These are phyloP conservation scores for Erethizon dorsatum DNA, from an alignment of 2,797 vertebrate species.

Conservation along the genomic window DNA sequence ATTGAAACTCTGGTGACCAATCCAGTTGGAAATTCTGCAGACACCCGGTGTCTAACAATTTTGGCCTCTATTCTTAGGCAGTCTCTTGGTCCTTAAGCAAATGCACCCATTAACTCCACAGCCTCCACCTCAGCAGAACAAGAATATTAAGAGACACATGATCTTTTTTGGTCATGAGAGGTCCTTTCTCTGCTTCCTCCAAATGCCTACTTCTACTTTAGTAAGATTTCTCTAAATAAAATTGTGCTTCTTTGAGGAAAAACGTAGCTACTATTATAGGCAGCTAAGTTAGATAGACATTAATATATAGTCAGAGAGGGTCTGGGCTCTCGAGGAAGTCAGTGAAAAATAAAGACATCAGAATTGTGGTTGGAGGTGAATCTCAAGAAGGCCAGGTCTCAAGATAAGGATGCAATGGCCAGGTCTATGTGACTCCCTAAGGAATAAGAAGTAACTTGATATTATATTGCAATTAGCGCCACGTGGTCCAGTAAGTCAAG, in stretches of 20 bases:
- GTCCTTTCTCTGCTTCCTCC: background rate
- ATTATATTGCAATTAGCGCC: background rate
- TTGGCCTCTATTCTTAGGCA: background rate
- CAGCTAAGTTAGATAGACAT: background rate
- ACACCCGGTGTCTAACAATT: background rate
- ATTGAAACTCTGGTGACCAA: background rate
- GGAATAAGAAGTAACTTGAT: background rate
- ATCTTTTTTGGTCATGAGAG: background rate
- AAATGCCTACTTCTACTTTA: background rate
- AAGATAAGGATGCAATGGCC: background rate
- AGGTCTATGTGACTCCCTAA: background rate
- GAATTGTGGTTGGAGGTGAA: background rate
- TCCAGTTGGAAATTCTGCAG: background rate
- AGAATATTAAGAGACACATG: background rate
- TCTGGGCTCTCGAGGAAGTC: background rate
- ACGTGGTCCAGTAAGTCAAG: background rate
- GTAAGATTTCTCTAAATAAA: background rate
- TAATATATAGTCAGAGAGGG: background rate
- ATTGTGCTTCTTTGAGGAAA: background rate
- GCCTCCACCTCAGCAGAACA: background rate
- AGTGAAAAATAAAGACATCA: background rate
- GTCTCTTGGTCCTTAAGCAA: background rate
- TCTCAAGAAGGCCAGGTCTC: background rate
- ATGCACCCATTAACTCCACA: background rate
- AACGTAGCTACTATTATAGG: background rate